Evolutionary conservation across 2,888 invertebrate genomes (phyloP).

Genomic region (Arenicola marina): DNA sequence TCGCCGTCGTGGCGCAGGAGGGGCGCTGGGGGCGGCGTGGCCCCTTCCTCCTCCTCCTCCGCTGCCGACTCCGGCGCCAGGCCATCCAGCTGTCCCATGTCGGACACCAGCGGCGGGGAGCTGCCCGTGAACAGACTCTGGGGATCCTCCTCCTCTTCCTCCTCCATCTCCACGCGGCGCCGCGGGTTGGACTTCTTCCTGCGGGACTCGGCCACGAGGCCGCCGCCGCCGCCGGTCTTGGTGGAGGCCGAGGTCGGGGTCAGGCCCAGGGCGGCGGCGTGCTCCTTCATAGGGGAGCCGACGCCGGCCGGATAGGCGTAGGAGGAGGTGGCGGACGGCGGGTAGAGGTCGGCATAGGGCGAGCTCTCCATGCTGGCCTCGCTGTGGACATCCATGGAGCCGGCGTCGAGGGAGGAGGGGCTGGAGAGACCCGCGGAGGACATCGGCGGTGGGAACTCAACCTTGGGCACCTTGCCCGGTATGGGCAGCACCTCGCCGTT

Average conservation of each 20-base stretch:
- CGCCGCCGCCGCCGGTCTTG: too few relatives aligned
- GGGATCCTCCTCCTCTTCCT: not conserved
- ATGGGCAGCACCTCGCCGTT: not conserved
- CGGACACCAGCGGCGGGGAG: not conserved
- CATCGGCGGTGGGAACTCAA: constrained; percentile 5
- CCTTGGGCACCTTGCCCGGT: not conserved
- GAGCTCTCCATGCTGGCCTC: too few relatives aligned
- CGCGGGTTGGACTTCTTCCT: constrained; percentile 25
- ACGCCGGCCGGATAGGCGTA: too few relatives aligned
- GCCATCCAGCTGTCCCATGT: not conserved
- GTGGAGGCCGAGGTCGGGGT: not conserved
- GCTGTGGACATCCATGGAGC: too few relatives aligned
- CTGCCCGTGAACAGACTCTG: not conserved
- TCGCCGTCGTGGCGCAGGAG: not conserved
- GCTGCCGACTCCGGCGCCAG: not conserved
- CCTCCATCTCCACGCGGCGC: constrained; percentile 4
- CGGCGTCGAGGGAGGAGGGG: not conserved
- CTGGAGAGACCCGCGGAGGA: too few relatives aligned
- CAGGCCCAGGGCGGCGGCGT: too few relatives aligned
- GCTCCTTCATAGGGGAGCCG: too few relatives aligned
- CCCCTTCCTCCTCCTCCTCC: not conserved
- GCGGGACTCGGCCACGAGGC: constrained; percentile 15
- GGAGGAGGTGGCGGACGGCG: too few relatives aligned
- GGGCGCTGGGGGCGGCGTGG: not conserved
- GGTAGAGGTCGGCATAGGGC: too few relatives aligned